phyloP scores from a whole-genome alignment of 2,888 invertebrate genomes.

The Therioaphis trifolii region DNA sequence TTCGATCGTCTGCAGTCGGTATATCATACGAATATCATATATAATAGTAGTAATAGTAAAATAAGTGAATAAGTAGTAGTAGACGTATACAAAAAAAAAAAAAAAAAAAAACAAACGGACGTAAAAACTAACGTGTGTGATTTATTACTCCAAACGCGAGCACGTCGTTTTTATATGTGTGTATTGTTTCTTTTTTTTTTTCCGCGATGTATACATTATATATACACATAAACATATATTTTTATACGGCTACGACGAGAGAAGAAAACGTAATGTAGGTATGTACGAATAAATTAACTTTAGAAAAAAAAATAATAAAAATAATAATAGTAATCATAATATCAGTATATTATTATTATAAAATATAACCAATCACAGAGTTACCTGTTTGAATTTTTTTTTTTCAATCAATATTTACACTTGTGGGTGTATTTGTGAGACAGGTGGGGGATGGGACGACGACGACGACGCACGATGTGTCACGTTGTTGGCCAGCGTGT shows the following conservation, averaged over 20 bases:
- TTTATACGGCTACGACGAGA: background rate
- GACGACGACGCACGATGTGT: no score
- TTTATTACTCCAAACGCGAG: slow-evolving; percentile 42
- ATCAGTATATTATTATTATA: background rate
- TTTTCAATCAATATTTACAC: no score
- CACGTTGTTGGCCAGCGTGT: background rate
- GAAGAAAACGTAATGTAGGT: slow-evolving; percentile 34
- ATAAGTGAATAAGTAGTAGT: background rate
- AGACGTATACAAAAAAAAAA: slow-evolving; percentile 15
- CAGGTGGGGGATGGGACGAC: background rate
- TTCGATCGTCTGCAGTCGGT: background rate
- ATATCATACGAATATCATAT: background rate
- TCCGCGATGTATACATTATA: background rate
- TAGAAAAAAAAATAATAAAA: slow-evolving; percentile 26
- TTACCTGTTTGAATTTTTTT: slow-evolving; percentile 20
- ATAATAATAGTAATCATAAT: slow-evolving; percentile 25
- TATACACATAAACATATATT: background rate
- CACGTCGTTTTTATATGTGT: background rate
- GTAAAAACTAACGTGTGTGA: slow-evolving; percentile 25
- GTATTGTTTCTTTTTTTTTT: slow-evolving; percentile 1
- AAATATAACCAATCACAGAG: slow-evolving; percentile 34
- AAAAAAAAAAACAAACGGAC: slow-evolving; percentile 21
- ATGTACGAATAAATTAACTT: slow-evolving; percentile 44
- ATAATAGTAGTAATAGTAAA: background rate
- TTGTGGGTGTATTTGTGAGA: no score